Evolutionary conservation across 2,797 vertebrate genomes (phyloP), one percentile per base, ranked within the genome.

Genomic region (Paratrypauchen microcephalus): DNA sequence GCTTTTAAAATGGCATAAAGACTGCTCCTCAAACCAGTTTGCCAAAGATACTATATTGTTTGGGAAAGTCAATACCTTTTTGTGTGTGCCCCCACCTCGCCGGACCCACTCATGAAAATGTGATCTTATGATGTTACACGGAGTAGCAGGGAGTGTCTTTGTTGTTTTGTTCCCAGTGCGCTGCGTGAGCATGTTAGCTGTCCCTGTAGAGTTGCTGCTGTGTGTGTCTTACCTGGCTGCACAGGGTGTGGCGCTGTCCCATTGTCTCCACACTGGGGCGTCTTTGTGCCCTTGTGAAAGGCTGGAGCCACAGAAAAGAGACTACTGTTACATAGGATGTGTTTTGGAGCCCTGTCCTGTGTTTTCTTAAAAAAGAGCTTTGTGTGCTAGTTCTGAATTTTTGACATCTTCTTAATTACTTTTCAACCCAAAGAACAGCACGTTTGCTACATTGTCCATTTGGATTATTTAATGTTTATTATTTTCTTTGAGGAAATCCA

Each of bases 121-220:
- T 69, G 83, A 89, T 90, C 90, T 90, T 80, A 84, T 89, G 84
- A 86, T 87, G 91, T 93, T 93, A 85, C 91, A 80, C 39, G 64
- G 83, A 78, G 81, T 50, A 61, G 78, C 8, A 84, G 89, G 91
- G 90, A 59, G 89, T 89, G 86, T 89, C 90, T 86, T 86, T 87
- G 81, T 87, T 73, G 80, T 83, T 89, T 89, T 89, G 83, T 90
- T 80, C 74, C 72, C 7, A 5, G 2, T 66, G 26, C 77, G 75
- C 75, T 88, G 82, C 87, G 83, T 39, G 83, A 89, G 86, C 71
- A 36, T 75, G 82, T 79, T 81, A 58, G 68, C 77, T 18, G 73
- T 88, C 89, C 85, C 87, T 0, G 74, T 87, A 85, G 90, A 54
- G 64, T 73, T 47, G 83, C 82, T 48, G 71, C 83, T 86, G 79